Evolutionary conservation across 1,140 invertebrate species (phyloP), one percentile per base, ranked within the genome.

Genomic region (Musca vetustissima): DNA sequence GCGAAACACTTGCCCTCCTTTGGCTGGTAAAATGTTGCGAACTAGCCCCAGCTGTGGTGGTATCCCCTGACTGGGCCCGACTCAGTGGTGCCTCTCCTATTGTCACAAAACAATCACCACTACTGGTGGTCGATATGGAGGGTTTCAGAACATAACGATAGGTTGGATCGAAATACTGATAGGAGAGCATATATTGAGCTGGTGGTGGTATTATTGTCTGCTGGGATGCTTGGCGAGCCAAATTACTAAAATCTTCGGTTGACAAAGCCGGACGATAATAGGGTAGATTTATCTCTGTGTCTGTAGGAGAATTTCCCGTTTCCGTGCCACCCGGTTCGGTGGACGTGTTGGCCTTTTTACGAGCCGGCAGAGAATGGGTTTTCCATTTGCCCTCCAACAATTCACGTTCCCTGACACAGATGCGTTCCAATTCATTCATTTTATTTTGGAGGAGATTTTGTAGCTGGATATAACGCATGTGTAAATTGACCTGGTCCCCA

Each of bases 401-500:
- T 75, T 95, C 91, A 67, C 91, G 87, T 83, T 97, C 95, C 48
- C 92, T 86, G 25, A 94, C 85, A 75, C 91, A 93, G 3, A 97
- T 84, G 65, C 91, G 86, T 76, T 96, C 93, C 36, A 96, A 81
- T 84, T 97, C 94, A 55, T 88, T 87, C 84, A 95, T 89, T 81
- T 95, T 95, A n/a, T 89, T 88, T 80, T 95, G 92, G 8, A 97
- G 83, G 25, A 92, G 86, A 71, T 91, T 88, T 84, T 96, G 94
- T 7, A 96, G 84, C 72, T 95, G 91, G 53, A 96, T 93, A 74
- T 95, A 96, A 52, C 93, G 88, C 87, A 96, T 94, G 76, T 96
- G 93, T 3, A 96, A 86, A 78, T 95, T 93, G 21, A 93, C 79
- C 79, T 92, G 88, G 28, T 28, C n/a, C n/a, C n/a, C 8, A 28